These are phyloP conservation scores for Epinotia ramella DNA, from an alignment of 2,888 invertebrate genomes.

Conservation along the genomic window DNA sequence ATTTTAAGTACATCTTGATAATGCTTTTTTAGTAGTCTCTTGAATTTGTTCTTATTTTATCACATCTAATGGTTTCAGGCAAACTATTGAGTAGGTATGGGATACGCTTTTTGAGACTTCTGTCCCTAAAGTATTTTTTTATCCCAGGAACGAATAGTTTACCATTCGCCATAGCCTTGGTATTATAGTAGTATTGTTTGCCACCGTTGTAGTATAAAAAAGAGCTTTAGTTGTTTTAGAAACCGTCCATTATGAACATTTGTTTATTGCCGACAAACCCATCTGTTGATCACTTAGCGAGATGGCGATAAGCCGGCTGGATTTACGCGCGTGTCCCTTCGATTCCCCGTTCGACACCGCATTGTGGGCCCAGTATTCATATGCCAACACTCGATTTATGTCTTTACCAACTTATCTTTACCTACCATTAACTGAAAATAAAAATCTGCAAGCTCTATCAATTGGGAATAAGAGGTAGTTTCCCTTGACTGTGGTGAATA, in stretches of 20 bases:
- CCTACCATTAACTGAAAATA: constrained; percentile 42
- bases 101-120: no score
- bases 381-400: constrained; percentile 78
- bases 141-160: no score
- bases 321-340: constrained; percentile 67
- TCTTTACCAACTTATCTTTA: constrained; percentile 55
- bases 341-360: constrained; percentile 63
- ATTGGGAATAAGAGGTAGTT: constrained; percentile 45
- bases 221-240: neutral
- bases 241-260: constrained; percentile 6
- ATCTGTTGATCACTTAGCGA: constrained; percentile 58
- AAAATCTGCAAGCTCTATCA: constrained; percentile 16
- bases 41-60: no score
- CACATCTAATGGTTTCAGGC: no score
- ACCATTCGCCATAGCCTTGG: no score
- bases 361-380: constrained; percentile 76
- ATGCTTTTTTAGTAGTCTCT: no score
- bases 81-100: no score
- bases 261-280: constrained; percentile 19
- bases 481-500: constrained; percentile 6
- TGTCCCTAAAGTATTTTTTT: no score
- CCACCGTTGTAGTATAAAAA: no score
- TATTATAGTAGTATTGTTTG: no score
- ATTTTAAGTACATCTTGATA: no score
- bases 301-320: constrained; percentile 65